Conservation (phyloP, 1,140 invertebrate species). For the Drosophila punjabiensis region DNA sequence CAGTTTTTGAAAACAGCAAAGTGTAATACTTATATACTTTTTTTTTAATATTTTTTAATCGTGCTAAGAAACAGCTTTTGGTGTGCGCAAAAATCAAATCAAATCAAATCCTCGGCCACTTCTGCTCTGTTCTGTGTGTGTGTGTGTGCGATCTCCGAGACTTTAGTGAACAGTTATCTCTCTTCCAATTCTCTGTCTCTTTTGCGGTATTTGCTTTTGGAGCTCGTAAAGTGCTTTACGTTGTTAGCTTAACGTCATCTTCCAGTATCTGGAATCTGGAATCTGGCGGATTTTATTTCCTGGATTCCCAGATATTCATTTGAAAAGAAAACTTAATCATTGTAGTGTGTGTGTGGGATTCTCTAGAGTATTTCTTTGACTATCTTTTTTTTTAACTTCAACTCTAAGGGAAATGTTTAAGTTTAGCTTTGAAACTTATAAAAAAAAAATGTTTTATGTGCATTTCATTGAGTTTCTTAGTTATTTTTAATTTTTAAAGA, state of each 20-base stretch:
- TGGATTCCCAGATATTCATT: not conserved
- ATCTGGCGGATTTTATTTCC: too few relatives aligned
- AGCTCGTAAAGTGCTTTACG: not conserved
- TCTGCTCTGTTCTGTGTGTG: not conserved
- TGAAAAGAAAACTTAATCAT: too few relatives aligned
- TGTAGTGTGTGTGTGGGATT: not conserved
- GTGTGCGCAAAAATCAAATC: too few relatives aligned
- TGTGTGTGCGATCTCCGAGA: constrained; percentile 9
- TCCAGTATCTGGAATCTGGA: not conserved
- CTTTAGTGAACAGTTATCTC: not conserved
- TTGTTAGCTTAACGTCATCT: not conserved
- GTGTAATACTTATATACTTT: constrained; percentile 9
- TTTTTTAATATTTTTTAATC: constrained; percentile 14
- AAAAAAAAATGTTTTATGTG: not conserved
- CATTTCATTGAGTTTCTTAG: not conserved
- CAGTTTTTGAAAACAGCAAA: constrained; percentile 1
- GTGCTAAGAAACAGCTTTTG: constrained; percentile 4
- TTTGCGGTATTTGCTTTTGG: not conserved
- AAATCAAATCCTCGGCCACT: not conserved
- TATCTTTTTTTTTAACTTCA: not conserved
- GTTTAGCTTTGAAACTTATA: not conserved
- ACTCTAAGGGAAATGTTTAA: not conserved
- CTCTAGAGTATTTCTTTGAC: not conserved
- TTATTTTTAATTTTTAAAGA: not conserved
- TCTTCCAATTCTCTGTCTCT: not conserved